phyloP scores from a whole-genome alignment of 2,113 vertebrate genomes.

The Eudyptes chrysolophus region DNA sequence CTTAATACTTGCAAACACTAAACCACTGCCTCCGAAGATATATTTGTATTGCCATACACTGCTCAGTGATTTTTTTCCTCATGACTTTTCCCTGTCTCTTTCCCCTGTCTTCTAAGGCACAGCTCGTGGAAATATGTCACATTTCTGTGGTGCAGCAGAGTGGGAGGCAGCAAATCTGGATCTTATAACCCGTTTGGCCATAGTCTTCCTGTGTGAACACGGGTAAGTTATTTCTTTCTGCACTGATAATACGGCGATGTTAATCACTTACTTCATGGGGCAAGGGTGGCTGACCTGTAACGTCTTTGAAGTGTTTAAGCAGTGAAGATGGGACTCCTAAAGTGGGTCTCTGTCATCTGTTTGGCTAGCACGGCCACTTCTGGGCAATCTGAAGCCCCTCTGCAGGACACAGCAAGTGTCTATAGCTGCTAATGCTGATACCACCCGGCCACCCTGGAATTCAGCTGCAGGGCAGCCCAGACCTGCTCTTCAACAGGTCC shows the following conservation, averaged over 20 bases:
- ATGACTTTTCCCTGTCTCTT: not conserved
- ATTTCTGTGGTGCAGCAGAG: not conserved
- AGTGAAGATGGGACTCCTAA: not conserved
- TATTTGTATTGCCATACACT: not conserved
- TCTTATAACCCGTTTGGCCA: constrained; percentile 1
- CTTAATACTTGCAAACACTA: not conserved
- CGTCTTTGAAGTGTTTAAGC: not conserved
- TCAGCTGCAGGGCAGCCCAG: not conserved
- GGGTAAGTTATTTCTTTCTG: not conserved
- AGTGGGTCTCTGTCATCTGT: not conserved
- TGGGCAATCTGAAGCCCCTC: not conserved
- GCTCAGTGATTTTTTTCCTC: not conserved
- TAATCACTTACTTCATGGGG: not conserved
- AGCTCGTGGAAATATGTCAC: constrained; percentile 9
- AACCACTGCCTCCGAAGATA: not conserved
- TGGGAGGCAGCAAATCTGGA: constrained; percentile 42
- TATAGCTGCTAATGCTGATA: not conserved
- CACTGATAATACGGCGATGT: not conserved
- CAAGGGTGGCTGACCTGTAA: not conserved
- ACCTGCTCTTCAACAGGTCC: not conserved
- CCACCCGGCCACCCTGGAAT: not conserved
- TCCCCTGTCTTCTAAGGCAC: not conserved
- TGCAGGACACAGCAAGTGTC: not conserved
- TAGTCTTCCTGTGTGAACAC: not conserved
- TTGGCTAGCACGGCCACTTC: not conserved